Base-by-base conservation (phyloP, 2,113 vertebrate genomes). In the Rhinichthys klamathensis region DNA sequence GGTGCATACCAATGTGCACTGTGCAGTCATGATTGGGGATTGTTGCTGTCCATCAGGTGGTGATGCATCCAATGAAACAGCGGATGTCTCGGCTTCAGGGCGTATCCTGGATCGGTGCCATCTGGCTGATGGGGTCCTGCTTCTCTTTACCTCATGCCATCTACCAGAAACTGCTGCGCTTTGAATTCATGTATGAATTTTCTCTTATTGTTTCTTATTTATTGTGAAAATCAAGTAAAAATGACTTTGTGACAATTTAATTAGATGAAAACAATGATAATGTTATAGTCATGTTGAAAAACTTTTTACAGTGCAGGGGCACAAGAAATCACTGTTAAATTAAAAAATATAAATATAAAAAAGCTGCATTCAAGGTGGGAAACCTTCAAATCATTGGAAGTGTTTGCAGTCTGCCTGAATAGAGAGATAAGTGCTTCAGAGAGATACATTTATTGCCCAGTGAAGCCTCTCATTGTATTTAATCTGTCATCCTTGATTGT, bases 121-220 rank as follows among this genome's bases (percentile, higher is more conserved):
- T 96, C 88, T 96, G 95, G 94, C 92, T 95, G 32, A 92, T 95
- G 94, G 95, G 94, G 72, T 95, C 93, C 81, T 95, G 94, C 86
- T 96, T 96, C 92, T 95, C 95, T 0, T 89, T 96, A 82, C 94
- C 95, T 27, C 95, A 96, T 0, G 94, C 95, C 13, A 90, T 96
- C 80, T 95, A 95, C 69, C 95, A 96, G 93, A 95, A 95, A 35
- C 81, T 96, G 78, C 86, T 93, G 16, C 91, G 87, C 46, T 94
- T 95, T 76, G n/a, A 56, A 21, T 86, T 83, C 49, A 12, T 38
- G 30, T 82, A 83, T 25, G 72, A 35, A 13, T 2, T 46, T n/a
- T 76, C 12, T 51, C 54, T 1, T 23, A 4, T 2, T 69, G 16
- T 67, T 67, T 11, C 27, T 46, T 70, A 2, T 51, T 32, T 21